Conservation (phyloP, 2,888 invertebrate genomes). For the Cantharis nigra region DNA sequence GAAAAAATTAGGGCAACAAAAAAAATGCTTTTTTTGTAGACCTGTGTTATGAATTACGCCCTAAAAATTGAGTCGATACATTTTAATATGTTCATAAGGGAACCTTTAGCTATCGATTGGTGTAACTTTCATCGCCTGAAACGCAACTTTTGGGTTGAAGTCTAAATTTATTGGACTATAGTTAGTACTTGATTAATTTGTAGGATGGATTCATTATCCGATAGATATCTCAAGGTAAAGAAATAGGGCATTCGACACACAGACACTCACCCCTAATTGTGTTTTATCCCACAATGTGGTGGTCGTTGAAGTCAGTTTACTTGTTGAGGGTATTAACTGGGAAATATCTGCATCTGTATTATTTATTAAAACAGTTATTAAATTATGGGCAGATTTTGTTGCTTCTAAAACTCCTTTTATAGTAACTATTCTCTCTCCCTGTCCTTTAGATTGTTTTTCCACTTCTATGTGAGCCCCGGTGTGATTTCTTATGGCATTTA, state of each 20-base stretch:
- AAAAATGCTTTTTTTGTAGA: no score
- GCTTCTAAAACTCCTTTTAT: conserved; percentile 94
- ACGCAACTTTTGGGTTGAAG: no score
- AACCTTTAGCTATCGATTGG: no score
- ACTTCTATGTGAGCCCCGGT: conserved; percentile 98
- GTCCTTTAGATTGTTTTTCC: conserved; percentile 94
- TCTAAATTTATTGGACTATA: no score
- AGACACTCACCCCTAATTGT: conserved; percentile 55
- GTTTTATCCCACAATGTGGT: conserved; percentile 65
- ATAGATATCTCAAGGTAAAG: no score
- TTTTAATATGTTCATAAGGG: no score
- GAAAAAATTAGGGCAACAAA: no score
- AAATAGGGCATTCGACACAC: conserved; percentile 37
- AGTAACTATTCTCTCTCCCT: conserved; percentile 91
- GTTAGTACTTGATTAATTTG: no score
- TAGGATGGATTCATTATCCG: no score
- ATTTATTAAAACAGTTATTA: conserved; percentile 90
- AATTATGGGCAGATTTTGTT: conserved; percentile 86
- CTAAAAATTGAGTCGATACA: no score
- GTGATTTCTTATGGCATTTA: conserved; percentile 95
- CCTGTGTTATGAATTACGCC: no score
- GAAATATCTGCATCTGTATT: conserved; percentile 93
- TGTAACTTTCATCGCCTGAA: no score
- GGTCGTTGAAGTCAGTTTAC: conserved; percentile 60
- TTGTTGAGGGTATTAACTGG: conserved; percentile 71